These are phyloP conservation scores for Cataglyphis rosenhaueri DNA, from an alignment of 2,888 invertebrate species.

Conservation along the genomic window DNA sequence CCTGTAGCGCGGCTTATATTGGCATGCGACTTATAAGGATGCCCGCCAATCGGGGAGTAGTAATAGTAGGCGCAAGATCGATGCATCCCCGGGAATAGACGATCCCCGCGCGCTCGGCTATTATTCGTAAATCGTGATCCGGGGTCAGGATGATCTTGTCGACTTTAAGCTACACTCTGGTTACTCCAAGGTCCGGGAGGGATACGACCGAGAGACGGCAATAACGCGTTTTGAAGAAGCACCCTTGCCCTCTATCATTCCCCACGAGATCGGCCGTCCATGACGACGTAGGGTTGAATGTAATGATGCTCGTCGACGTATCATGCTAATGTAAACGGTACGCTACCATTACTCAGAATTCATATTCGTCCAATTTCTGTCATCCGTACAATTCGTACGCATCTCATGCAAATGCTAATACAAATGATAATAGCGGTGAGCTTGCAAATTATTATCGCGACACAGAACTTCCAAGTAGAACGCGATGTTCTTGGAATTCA, in stretches of 20 bases:
- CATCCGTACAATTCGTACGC: neutral
- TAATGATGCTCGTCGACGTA: slow-evolving; percentile 54
- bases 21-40: slow-evolving; percentile 73
- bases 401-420: slow-evolving; percentile 13
- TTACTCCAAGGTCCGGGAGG: slow-evolving; percentile 60
- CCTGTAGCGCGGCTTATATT: slow-evolving; percentile 65
- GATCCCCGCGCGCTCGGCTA: slow-evolving; percentile 60
- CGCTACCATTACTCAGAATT: slow-evolving; percentile 2
- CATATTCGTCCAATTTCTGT: slow-evolving; percentile 2
- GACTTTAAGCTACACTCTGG: slow-evolving; percentile 57
- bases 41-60: slow-evolving; percentile 64
- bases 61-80: slow-evolving; percentile 62
- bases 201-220: slow-evolving; percentile 65
- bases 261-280: slow-evolving; percentile 35
- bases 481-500: slow-evolving; percentile 13
- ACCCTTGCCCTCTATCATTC: slow-evolving; percentile 48
- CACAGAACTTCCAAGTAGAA: neutral
- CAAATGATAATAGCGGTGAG: neutral
- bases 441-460: neutral
- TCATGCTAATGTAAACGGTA: slow-evolving; percentile 39
- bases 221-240: slow-evolving; percentile 61
- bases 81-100: slow-evolving; percentile 69
- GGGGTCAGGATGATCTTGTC: slow-evolving; percentile 65
- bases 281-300: slow-evolving; percentile 54
- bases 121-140: slow-evolving; percentile 74